Conservation (phyloP, 2,113 vertebrate species). For the Phoxinus phoxinus region DNA sequence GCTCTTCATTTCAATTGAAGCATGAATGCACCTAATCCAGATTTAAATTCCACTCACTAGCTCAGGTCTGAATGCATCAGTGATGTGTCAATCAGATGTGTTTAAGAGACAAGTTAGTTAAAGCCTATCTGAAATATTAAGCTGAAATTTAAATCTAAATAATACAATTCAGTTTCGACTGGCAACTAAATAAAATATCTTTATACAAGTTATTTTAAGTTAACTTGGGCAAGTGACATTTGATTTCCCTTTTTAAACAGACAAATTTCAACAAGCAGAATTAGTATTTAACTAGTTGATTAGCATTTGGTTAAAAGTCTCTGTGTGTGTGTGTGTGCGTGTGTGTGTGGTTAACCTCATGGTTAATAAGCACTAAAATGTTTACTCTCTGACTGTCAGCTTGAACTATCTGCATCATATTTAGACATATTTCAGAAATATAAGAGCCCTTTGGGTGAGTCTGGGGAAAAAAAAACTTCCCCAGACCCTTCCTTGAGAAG, state of each 20-base stretch:
- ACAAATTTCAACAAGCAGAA: neutral
- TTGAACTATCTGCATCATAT: constrained; percentile 3
- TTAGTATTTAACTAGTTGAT: neutral
- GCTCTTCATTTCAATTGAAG: constrained; percentile 13
- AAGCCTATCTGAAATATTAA: neutral
- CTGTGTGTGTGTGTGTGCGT: neutral
- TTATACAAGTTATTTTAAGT: neutral
- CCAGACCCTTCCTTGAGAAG: neutral
- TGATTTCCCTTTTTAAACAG: neutral
- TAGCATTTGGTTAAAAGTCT: neutral
- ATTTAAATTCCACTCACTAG: constrained; percentile 19
- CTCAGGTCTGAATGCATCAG: constrained; percentile 22
- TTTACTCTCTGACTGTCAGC: neutral
- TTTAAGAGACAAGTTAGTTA: neutral
- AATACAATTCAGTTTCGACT: neutral
- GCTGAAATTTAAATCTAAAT: too few relatives aligned
- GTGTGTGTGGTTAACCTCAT: neutral
- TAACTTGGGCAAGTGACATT: neutral
- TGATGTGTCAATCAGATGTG: neutral
- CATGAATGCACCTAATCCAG: constrained; percentile 22
- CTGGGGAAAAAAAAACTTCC: neutral
- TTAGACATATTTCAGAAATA: neutral
- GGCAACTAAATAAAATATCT: neutral
- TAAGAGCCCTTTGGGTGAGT: neutral
- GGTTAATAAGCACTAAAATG: neutral